A percentile compares a stretch with the other conserved stretches of the same genome.
Conservation (phyloP, 2,113 vertebrate species). For the Verasper variegatus region DNA sequence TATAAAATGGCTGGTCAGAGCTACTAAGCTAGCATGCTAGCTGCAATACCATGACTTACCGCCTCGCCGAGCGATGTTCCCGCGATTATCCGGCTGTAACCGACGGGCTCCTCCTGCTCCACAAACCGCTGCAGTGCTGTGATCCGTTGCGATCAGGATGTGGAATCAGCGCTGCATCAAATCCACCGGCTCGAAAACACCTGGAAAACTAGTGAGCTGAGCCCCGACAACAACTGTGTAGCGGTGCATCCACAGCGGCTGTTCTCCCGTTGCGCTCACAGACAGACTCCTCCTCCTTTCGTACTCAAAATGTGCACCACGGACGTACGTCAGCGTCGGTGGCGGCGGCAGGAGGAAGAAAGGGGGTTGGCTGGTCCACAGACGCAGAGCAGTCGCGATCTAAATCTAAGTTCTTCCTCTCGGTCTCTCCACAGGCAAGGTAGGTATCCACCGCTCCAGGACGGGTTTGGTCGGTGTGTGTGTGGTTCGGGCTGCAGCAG, state of each 20-base stretch:
- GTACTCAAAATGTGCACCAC: neutral
- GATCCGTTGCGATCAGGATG: neutral
- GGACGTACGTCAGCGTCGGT: slow-evolving; percentile 40
- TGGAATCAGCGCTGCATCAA: neutral
- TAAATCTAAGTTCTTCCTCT: neutral
- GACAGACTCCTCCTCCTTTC: slow-evolving; percentile 75
- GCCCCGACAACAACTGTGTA: slow-evolving; percentile 37
- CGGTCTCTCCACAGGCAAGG: slow-evolving; percentile 23
- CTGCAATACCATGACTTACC: slow-evolving; percentile 73
- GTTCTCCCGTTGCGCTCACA: neutral
- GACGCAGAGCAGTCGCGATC: neutral
- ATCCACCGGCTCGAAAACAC: slow-evolving; percentile 13
- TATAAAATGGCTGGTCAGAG: neutral
- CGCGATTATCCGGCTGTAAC: slow-evolving; percentile 43
- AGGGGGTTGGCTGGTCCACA: slow-evolving; percentile 24
- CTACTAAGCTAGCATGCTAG: slow-evolving; percentile 51
- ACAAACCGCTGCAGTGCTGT: neutral
- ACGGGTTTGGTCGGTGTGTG: slow-evolving; percentile 8
- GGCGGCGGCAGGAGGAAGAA: slow-evolving; percentile 23
- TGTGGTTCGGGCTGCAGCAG: slow-evolving; percentile 14
- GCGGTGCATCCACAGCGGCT: slow-evolving; percentile 8
- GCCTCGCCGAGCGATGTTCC: slow-evolving; percentile 39
- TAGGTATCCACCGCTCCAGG: slow-evolving; percentile 43
- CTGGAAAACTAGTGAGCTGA: slow-evolving; percentile 29
- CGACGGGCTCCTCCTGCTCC: neutral